These are phyloP conservation scores for Vireo griseus DNA, from an alignment of 2,797 vertebrate genomes.

Conservation along the genomic window DNA sequence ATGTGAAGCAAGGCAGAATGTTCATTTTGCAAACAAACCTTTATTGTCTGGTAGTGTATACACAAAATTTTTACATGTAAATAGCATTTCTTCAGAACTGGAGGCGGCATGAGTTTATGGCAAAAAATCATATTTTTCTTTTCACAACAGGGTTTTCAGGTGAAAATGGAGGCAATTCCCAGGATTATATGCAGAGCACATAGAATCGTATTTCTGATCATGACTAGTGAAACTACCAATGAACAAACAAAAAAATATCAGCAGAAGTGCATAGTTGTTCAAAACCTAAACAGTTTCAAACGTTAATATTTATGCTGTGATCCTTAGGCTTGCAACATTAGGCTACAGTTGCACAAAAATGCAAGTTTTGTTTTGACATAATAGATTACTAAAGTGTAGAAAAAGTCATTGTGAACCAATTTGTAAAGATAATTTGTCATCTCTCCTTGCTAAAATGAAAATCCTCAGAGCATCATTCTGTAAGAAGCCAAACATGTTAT, in stretches of 20 bases:
- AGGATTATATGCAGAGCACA: not conserved
- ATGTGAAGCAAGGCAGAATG: not conserved
- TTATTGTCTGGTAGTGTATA: constrained; percentile 35
- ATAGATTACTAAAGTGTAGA: not conserved
- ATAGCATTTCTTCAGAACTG: constrained; percentile 6
- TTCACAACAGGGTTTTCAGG: not conserved
- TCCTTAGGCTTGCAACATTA: not conserved
- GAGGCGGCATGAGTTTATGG: not conserved
- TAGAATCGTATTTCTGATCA: not conserved
- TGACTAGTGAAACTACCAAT: not conserved
- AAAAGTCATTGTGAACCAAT: not conserved
- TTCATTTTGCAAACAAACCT: constrained; percentile 8
- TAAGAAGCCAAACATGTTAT: not conserved
- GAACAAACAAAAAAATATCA: not conserved
- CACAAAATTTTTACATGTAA: not conserved
- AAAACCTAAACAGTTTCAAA: not conserved
- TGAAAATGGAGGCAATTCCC: not conserved
- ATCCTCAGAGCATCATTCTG: not conserved
- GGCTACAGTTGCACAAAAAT: not conserved
- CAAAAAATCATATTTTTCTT: not conserved
- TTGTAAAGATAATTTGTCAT: not conserved
- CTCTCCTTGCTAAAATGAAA: not conserved
- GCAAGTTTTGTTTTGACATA: not conserved
- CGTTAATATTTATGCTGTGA: not conserved
- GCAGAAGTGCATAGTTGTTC: not conserved